Evolutionary conservation across 2,113 vertebrate species (phyloP), one percentile per base, ranked within the genome.

Genomic region (Trachemys scripta): DNA sequence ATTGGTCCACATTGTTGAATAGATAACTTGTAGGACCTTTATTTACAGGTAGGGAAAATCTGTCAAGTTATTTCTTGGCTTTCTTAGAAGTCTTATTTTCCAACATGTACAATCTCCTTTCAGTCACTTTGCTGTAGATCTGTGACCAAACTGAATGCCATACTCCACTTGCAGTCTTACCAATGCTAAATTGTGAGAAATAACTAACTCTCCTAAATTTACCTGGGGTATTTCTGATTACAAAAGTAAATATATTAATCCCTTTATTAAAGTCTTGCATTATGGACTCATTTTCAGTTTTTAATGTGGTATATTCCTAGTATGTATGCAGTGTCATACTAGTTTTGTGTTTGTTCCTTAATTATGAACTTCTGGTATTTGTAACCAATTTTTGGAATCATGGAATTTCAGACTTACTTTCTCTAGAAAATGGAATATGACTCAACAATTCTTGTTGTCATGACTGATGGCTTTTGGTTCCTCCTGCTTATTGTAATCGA

Each of bases 381-480:
- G 57, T 96, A 10, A 56, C 90, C 80, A 13, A 17, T 54, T 88
- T 75, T 27, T 54, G 78, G 51, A 51, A 25, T 47, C 35, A 14
- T 10, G 35, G 31, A 69, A 65, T n/a, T 65, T 57, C 57, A 51
- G 47, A 80, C 27, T 22, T n/a, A 11, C 69, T 85, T 85, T 31
- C 90, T 92, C 42, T 83, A 93, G 88, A 90, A 80, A 88, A 82
- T 38, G 2, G 10, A 24, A 2, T 83, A 22, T 17, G 3, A 94
- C 93, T 97, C 83, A 96, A 31, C 22, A 96, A 38, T 13, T 72
- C 27, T 75, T 69, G 62, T 85, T 95, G 97, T 85, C 87, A 92
- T 62, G 12, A 65, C 49, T 72, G 78, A 69, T 85, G 84, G 20
- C 25, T 92, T 96, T 96, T 54, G 20, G 49, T 94, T 83, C 8